These are phyloP conservation scores for Oreotrochilus melanogaster DNA, from an alignment of 2,113 vertebrate genomes.

Conservation along the genomic window DNA sequence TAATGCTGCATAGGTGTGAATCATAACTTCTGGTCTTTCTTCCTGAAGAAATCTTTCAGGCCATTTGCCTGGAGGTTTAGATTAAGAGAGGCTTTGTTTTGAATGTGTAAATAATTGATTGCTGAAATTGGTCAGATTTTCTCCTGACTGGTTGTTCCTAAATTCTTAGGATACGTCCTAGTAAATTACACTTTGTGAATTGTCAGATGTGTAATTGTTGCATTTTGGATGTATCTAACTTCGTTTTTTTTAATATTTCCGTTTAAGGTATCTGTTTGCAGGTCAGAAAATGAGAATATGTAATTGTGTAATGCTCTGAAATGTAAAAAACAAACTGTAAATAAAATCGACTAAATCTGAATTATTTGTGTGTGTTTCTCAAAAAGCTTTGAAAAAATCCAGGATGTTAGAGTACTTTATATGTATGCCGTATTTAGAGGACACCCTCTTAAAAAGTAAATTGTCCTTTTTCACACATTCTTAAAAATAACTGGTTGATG, in stretches of 20 bases:
- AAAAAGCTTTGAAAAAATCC: conserved; percentile 83
- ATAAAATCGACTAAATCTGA: conserved; percentile 88
- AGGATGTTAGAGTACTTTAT: conserved; percentile 70
- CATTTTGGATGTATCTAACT: conserved; percentile 88
- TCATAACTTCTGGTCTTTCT: conserved; percentile 66
- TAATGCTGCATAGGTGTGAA: conserved; percentile 74
- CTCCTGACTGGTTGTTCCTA: conserved; percentile 82
- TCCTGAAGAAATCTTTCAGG: conserved; percentile 73
- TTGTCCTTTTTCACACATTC: conserved; percentile 50
- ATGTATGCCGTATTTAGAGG: conserved; percentile 63
- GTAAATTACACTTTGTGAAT: conserved; percentile 88
- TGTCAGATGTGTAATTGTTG: conserved; percentile 87
- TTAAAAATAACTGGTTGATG: conserved; percentile 41
- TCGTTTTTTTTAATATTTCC: conserved; percentile 80
- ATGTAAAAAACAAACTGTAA: conserved; percentile 85
- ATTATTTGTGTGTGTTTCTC: conserved; percentile 89
- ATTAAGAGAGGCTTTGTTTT: conserved; percentile 78
- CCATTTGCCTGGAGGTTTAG: conserved; percentile 75
- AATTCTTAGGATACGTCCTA: conserved; percentile 82
- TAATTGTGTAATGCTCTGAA: conserved; percentile 88
- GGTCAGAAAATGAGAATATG: conserved; percentile 94
- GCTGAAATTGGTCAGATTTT: conserved; percentile 82
- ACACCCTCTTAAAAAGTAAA: conserved; percentile 56
- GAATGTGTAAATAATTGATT: conserved; percentile 79
- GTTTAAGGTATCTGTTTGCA: conserved; percentile 97